Percentiles rank a stretch among this genome's conserved stretches.
Conservation (phyloP, 2,888 invertebrate species). For the Alsophila aescularia region DNA sequence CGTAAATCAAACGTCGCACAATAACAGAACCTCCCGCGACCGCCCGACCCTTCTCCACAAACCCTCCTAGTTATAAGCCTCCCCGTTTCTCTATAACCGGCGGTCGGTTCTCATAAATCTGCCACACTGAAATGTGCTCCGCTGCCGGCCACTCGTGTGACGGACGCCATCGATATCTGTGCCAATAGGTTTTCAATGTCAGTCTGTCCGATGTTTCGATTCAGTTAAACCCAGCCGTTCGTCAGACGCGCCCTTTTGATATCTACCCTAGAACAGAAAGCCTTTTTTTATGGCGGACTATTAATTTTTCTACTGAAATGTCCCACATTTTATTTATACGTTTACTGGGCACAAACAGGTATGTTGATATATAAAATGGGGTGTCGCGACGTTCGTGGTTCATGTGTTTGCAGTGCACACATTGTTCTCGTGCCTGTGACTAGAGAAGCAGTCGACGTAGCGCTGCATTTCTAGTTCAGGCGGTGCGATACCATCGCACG, state of each 20-base stretch:
- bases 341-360: constrained; percentile 48
- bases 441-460: constrained; percentile 37
- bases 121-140: constrained; percentile 76
- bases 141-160: constrained; percentile 62
- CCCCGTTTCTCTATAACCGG: constrained; percentile 65
- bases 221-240: constrained; percentile 51
- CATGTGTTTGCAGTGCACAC: constrained; percentile 51
- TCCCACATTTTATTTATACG: constrained; percentile 47
- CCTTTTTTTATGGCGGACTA: constrained; percentile 47
- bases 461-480: constrained; percentile 66
- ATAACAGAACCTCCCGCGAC: constrained; percentile 76
- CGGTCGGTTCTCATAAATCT: constrained; percentile 78
- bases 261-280: constrained; percentile 48
- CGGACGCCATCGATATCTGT: constrained; percentile 66
- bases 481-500: constrained; percentile 74
- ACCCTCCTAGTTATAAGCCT: constrained; percentile 62
- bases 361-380: constrained; percentile 48
- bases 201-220: constrained; percentile 56
- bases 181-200: constrained; percentile 74
- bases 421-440: constrained; percentile 55
- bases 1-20: constrained; percentile 84
- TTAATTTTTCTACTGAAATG: constrained; percentile 47
- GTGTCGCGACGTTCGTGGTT: constrained; percentile 38
- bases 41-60: constrained; percentile 61
- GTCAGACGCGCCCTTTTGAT: constrained; percentile 52